Evolutionary conservation across 2,113 vertebrate species (phyloP).

Genomic region (Xenotilapia longispinis): DNA sequence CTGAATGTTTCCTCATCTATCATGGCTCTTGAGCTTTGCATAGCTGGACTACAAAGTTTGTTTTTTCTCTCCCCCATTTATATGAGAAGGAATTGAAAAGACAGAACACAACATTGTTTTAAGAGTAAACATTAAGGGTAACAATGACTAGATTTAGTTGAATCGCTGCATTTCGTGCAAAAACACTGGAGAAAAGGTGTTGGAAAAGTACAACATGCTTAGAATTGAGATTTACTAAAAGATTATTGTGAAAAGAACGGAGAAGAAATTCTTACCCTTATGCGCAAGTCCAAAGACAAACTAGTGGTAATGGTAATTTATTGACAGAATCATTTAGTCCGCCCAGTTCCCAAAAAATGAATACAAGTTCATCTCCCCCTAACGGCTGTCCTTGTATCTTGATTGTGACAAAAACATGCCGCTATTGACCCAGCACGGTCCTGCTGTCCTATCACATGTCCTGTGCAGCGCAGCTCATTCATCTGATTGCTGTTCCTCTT

Average conservation of each 20-base stretch:
- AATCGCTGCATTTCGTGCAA: background rate
- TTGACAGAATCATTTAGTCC: background rate
- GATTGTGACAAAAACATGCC: slow-evolving; percentile 9
- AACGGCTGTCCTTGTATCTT: background rate
- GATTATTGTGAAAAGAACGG: background rate
- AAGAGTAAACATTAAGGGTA: background rate
- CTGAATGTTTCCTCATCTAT: background rate
- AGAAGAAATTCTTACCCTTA: slow-evolving; percentile 45
- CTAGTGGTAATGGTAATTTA: background rate
- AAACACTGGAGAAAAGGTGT: background rate
- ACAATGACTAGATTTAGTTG: background rate
- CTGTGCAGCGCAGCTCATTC: background rate
- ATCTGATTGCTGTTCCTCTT: slow-evolving; percentile 7
- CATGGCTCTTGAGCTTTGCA: background rate
- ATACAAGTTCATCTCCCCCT: background rate
- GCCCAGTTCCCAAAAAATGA: background rate
- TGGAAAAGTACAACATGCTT: background rate
- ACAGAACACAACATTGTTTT: background rate
- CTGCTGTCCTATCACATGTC: slow-evolving; percentile 4
- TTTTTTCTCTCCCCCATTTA: background rate
- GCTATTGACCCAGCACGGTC: background rate
- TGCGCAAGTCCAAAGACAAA: slow-evolving; percentile 25
- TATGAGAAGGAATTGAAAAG: background rate
- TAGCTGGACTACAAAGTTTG: background rate
- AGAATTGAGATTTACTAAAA: background rate